phyloP scores from a whole-genome alignment of 2,797 vertebrate genomes.

The Cirrhinus mrigala region DNA sequence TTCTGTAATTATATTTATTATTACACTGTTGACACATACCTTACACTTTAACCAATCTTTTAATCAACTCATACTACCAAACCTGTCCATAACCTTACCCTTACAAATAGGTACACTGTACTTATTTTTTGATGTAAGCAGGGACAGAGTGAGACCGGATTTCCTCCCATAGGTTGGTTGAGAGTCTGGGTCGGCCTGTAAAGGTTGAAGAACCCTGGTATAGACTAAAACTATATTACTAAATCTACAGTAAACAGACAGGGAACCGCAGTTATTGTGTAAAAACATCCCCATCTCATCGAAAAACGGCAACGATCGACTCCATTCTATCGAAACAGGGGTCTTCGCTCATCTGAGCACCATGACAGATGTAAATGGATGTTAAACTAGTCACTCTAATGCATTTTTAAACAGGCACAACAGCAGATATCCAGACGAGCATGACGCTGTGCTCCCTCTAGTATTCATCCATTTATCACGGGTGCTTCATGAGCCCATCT shows the following conservation, averaged over 20 bases:
- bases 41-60: no score
- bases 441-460: constrained; percentile 52
- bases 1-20: no score
- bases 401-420: constrained; percentile 81
- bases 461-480: constrained; percentile 67
- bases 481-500: constrained; percentile 52
- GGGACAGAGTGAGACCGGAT: no score
- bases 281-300: not conserved
- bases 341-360: constrained; percentile 59
- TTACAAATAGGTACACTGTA: no score
- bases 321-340: constrained; percentile 2
- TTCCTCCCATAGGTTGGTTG: not conserved
- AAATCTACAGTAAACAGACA: not conserved
- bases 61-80: no score
- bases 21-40: no score
- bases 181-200: not conserved
- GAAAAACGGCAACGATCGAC: not conserved
- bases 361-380: constrained; percentile 76
- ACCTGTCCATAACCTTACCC: no score
- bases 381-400: constrained; percentile 75
- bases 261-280: not conserved
- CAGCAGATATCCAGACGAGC: constrained; percentile 72
- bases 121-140: no score
- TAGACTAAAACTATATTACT: not conserved
- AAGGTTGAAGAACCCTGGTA: not conserved